phyloP scores from a whole-genome alignment of 2,113 vertebrate species.

The Dolichallabes microphthalmus region DNA sequence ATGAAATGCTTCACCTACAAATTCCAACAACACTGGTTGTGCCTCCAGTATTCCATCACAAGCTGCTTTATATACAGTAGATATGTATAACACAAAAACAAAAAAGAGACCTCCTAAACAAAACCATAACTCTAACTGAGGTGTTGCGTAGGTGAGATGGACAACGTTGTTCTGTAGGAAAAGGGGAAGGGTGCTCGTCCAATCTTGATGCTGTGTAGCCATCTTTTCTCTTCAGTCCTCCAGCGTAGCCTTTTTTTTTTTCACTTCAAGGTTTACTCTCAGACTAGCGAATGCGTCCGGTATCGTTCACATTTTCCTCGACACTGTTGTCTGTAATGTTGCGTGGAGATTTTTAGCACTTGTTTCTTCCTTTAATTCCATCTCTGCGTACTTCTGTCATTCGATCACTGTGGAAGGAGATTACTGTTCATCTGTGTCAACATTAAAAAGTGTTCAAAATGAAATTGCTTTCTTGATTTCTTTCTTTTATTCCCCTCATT shows the following conservation, averaged over 20 bases:
- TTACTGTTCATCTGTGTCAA: conserved; percentile 67
- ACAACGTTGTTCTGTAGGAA: conserved; percentile 6
- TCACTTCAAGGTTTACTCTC: conserved; percentile 19
- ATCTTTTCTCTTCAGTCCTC: not conserved
- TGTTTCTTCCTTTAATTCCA: conserved; percentile 43
- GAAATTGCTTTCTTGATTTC: conserved; percentile 34
- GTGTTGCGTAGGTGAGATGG: conserved; percentile 25
- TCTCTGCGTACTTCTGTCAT: conserved; percentile 48
- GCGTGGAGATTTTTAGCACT: conserved; percentile 35
- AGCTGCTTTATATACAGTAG: conserved; percentile 44
- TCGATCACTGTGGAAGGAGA: conserved; percentile 59
- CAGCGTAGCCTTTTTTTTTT: not conserved
- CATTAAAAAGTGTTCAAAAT: conserved; percentile 72
- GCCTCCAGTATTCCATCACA: conserved; percentile 59
- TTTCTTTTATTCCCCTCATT: not conserved
- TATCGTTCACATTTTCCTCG: conserved; percentile 39
- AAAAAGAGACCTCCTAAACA: conserved; percentile 28
- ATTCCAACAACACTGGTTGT: conserved; percentile 53
- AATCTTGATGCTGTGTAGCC: not conserved
- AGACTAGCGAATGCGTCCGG: not conserved
- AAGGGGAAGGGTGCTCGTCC: not conserved
- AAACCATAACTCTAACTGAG: conserved; percentile 43
- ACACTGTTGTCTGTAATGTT: conserved; percentile 20
- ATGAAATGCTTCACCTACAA: conserved; percentile 43
- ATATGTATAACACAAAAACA: too few species aligned